These are phyloP conservation scores for Amiota minor DNA, from an alignment of 2,888 invertebrate species.

Conservation along the genomic window DNA sequence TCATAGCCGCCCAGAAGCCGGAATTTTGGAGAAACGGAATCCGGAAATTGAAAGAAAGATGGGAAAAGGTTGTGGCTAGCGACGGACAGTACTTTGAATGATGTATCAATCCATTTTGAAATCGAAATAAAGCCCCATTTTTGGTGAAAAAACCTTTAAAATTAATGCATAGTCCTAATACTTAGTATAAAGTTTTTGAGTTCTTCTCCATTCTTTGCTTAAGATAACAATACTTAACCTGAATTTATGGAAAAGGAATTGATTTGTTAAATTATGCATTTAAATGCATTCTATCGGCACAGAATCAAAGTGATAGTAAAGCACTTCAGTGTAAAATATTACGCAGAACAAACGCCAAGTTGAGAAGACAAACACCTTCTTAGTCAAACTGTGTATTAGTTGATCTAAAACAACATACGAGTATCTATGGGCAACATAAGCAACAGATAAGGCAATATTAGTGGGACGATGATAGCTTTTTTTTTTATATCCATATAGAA, in stretches of 20 bases:
- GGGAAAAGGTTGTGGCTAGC: no score
- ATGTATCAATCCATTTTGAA: no score
- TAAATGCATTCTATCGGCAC: conserved; percentile 49
- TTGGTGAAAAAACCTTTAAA: no score
- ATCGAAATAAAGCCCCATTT: no score
- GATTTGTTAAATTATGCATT: conserved; percentile 40
- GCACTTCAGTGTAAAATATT: conserved; percentile 55
- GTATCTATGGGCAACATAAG: conserved; percentile 1
- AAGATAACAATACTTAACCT: not conserved
- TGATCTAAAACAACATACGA: not conserved
- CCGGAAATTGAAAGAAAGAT: no score
- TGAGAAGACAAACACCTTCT: conserved; percentile 43
- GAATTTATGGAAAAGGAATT: conserved; percentile 19
- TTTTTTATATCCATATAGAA: no score
- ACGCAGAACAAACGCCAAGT: conserved; percentile 61
- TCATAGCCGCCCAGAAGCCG: no score
- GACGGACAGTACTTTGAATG: no score
- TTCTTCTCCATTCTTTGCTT: no score
- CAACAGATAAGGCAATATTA: conserved; percentile 62
- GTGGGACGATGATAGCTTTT: conserved; percentile 54
- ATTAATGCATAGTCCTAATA: no score
- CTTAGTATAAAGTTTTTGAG: no score
- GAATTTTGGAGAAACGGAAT: no score
- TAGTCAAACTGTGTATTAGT: conserved; percentile 28
- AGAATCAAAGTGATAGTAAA: conserved; percentile 42